These are phyloP conservation scores for Anarsia innoxiella DNA, from an alignment of 2,888 invertebrate genomes.

Conservation along the genomic window DNA sequence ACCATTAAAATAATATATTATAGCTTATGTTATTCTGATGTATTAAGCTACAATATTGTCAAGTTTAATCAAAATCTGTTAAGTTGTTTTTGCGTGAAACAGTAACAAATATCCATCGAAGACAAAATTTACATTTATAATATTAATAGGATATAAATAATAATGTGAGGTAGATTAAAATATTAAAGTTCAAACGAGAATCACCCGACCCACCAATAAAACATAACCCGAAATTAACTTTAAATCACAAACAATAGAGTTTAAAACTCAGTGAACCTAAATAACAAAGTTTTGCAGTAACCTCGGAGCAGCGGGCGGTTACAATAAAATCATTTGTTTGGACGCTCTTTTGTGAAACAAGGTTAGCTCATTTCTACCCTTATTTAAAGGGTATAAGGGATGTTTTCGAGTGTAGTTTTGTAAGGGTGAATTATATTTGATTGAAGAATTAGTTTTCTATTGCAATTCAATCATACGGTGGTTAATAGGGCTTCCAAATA, in stretches of 20 bases:
- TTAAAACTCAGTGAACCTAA: slow-evolving; percentile 12
- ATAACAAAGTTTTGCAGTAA: slow-evolving; percentile 30
- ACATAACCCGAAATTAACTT: slow-evolving; percentile 14
- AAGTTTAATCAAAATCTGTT: too few species aligned
- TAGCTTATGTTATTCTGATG: too few species aligned
- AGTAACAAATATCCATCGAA: too few species aligned
- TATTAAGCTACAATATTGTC: too few species aligned
- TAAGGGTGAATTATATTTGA: slow-evolving; percentile 30
- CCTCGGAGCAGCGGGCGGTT: slow-evolving; percentile 66
- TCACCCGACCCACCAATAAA: slow-evolving; percentile 15
- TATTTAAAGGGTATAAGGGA: not conserved
- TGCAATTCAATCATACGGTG: slow-evolving; percentile 49
- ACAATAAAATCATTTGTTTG: slow-evolving; percentile 67
- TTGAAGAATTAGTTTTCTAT: slow-evolving; percentile 62
- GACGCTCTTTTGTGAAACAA: slow-evolving; percentile 37
- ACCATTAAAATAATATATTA: too few species aligned
- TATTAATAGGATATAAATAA: too few species aligned
- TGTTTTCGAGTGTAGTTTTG: too few species aligned
- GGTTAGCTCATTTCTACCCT: slow-evolving; percentile 26
- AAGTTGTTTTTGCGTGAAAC: too few species aligned
- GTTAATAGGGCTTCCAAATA: slow-evolving; percentile 2
- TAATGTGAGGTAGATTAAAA: too few species aligned
- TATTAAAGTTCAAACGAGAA: slow-evolving; percentile 3
- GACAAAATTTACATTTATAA: too few species aligned
- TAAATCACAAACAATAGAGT: slow-evolving; percentile 16